These are phyloP conservation scores for Prochilodus magdalenae DNA, from an alignment of 2,113 vertebrate genomes.

Conservation along the genomic window DNA sequence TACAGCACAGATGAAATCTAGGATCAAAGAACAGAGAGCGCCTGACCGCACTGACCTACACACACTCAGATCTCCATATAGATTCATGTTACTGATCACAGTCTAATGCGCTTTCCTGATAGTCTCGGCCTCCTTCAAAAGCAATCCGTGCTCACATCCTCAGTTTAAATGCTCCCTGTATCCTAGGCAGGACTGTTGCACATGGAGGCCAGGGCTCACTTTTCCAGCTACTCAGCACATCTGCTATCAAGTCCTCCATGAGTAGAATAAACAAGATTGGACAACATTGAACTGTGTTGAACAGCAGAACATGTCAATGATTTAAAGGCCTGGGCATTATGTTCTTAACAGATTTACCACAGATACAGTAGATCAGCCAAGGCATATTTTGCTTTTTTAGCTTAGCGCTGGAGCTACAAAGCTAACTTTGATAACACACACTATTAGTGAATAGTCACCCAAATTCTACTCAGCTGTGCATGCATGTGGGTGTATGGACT, in stretches of 20 bases:
- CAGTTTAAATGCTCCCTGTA: not conserved
- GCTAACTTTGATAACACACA: too few relatives aligned
- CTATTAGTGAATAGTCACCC: too few relatives aligned
- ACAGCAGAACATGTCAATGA: not conserved
- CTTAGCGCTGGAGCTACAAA: too few relatives aligned
- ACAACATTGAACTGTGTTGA: not conserved
- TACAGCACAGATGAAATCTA: not conserved
- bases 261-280: not conserved
- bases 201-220: not conserved
- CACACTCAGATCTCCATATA: slow-evolving; percentile 3
- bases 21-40: slow-evolving; percentile 35
- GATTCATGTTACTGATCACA: slow-evolving; percentile 9
- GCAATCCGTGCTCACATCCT: not conserved
- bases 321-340: not conserved
- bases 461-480: too few relatives aligned
- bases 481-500: too few relatives aligned
- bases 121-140: not conserved
- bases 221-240: slow-evolving; percentile 3
- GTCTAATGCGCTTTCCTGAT: not conserved
- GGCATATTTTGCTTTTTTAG: too few relatives aligned
- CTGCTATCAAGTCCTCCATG: not conserved
- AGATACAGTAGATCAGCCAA: too few relatives aligned
- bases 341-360: too few relatives aligned
- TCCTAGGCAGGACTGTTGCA: not conserved
- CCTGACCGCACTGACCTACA: not conserved